Evolutionary conservation across 2,797 vertebrate species (phyloP).

Genomic region (Smutsia temminckii): DNA sequence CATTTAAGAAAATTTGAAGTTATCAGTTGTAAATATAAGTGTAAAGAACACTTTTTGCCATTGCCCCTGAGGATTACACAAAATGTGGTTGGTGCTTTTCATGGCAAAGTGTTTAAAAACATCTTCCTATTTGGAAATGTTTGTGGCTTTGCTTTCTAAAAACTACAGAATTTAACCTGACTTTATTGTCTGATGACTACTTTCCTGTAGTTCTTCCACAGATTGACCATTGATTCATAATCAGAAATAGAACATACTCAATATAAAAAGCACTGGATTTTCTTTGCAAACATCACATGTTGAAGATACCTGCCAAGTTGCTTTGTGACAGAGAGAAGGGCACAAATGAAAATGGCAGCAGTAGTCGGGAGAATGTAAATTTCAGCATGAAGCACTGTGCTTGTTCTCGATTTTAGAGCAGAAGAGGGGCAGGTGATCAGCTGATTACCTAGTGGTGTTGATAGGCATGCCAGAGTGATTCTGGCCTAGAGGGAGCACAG

Average conservation of each 20-base stretch:
- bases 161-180: conserved; percentile 37
- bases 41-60: background rate
- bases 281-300: conserved; percentile 11
- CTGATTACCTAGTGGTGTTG: conserved; percentile 38
- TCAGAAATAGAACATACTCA: background rate
- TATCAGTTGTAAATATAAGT: conserved; percentile 23
- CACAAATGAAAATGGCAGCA: conserved; percentile 63
- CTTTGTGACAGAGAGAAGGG: conserved; percentile 58
- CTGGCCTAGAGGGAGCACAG: conserved; percentile 40
- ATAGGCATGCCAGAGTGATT: conserved; percentile 56
- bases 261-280: conserved; percentile 24
- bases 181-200: background rate
- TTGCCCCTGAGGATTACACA: background rate
- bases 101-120: conserved; percentile 16
- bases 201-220: background rate
- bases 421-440: conserved; percentile 9
- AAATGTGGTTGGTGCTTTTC: conserved; percentile 12
- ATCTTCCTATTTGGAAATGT: background rate
- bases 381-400: conserved; percentile 38
- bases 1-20: background rate
- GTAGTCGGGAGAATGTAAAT: conserved; percentile 48
- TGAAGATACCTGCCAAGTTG: background rate
- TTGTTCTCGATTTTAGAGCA: conserved; percentile 31
- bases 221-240: background rate
- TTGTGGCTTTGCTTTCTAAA: conserved; percentile 39